Evolutionary conservation across 2,113 vertebrate species (phyloP).

Genomic region (Cricetomys ansorgei): DNA sequence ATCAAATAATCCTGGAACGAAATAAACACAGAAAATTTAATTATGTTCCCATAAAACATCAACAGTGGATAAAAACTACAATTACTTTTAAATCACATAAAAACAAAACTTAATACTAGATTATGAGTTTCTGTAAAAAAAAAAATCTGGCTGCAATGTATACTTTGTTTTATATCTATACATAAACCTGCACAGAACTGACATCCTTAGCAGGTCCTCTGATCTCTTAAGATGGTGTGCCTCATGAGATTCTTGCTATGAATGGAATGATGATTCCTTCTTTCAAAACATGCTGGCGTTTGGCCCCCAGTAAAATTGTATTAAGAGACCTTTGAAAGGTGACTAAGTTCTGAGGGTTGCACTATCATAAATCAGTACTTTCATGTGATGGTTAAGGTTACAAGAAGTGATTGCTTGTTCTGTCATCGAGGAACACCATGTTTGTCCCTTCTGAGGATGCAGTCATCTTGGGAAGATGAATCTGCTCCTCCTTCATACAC

Average conservation of each 20-base stretch:
- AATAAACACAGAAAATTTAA: constrained; percentile 8
- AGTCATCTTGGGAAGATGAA: background rate
- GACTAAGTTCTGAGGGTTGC: background rate
- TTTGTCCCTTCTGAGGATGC: background rate
- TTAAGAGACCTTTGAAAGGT: background rate
- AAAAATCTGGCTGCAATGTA: background rate
- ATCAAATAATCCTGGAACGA: constrained; percentile 26
- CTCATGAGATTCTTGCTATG: background rate
- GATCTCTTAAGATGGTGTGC: background rate
- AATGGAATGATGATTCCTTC: no score
- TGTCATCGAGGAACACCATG: background rate
- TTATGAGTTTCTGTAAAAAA: background rate
- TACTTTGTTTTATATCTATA: background rate
- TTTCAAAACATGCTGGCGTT: background rate
- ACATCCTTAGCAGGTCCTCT: background rate
- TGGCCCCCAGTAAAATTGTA: background rate
- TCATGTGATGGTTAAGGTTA: background rate
- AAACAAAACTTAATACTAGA: constrained; percentile 27
- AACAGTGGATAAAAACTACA: background rate
- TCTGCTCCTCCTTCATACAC: no score
- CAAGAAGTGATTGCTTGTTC: background rate
- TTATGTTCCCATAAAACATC: constrained; percentile 11
- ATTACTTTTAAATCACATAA: background rate
- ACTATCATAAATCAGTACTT: no score
- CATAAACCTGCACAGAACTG: background rate